Evolutionary conservation across 1,140 invertebrate genomes (phyloP), one percentile per base, ranked within the genome.

Genomic region (Atta cephalotes): DNA sequence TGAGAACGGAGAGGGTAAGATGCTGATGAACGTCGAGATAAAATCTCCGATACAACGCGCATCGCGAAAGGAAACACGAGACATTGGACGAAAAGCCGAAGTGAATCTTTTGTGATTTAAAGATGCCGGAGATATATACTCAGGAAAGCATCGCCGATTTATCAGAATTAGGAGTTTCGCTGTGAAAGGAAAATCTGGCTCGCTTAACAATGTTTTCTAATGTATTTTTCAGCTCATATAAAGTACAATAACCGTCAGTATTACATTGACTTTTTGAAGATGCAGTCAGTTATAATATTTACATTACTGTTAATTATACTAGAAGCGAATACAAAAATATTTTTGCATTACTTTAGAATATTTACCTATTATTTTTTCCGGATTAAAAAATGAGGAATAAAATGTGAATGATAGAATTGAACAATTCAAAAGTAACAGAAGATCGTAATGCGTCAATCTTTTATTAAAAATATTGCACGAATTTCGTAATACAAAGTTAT

Each of bases 41-140:
- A 86, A 81, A 90, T 90, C 72, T 88, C n/a, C 39, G 81, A 45
- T 58, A 71, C 28, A 31, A 51, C 39, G 76, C 70, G 66, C 49
- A 53, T 51, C 35, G 66, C 18, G 35, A 76, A 63, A 60, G 31
- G 18, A 87, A 62, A 39, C 53, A 58, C n/a, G 5, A 21, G 14
- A 10, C 14, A 25, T 21, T 16, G 9, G 21, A 9, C 14, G 25
- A 35, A 63, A 63, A 74, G 45, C 62, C 6, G 28, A 1, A 53
- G n/a, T 14, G n/a, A 4, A 56, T 25, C 35, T 18, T 77, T 78
- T 31, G 25, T 65, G 21, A 16, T 66, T 79, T 84, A 51, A 49
- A 62, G 25, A 53, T 51, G 4, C 35, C 18, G 51, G 35, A 63
- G 12, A 16, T 72, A 2, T 72, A 2, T 80, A 58, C 35, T 58